Evolutionary conservation across 2,113 vertebrate species (phyloP).

Genomic region (Antechinus stuartii): DNA sequence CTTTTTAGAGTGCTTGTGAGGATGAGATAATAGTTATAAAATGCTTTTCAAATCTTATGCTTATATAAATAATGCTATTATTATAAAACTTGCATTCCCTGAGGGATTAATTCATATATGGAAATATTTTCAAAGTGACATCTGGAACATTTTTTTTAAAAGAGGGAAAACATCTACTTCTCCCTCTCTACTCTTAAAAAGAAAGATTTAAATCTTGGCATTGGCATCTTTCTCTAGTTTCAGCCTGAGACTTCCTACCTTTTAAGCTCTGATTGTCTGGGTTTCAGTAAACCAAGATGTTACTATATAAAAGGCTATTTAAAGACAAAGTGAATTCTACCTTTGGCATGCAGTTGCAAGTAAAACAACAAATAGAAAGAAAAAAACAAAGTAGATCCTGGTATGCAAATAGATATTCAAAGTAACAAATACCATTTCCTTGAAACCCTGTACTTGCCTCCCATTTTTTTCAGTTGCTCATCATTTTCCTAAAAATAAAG

Average conservation of each 20-base stretch:
- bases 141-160: background rate
- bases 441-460: background rate
- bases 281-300: background rate
- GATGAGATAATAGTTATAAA: background rate
- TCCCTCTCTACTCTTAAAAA: background rate
- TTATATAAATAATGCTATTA: background rate
- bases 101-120: background rate
- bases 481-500: background rate
- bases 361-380: background rate
- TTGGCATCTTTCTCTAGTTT: background rate
- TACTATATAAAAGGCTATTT: background rate
- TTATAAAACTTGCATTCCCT: background rate
- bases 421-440: fast-evolving
- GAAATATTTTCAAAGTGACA: background rate
- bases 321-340: fast-evolving
- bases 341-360: fast-evolving
- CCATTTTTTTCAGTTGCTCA: background rate
- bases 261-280: background rate
- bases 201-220: background rate
- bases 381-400: background rate
- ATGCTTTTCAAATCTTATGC: background rate
- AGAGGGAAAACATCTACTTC: background rate
- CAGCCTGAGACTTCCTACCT: background rate
- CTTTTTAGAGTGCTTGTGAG: background rate
- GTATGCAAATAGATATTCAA: fast-evolving